phyloP scores from a whole-genome alignment of 2,113 vertebrate species.

The Sprattus sprattus region DNA sequence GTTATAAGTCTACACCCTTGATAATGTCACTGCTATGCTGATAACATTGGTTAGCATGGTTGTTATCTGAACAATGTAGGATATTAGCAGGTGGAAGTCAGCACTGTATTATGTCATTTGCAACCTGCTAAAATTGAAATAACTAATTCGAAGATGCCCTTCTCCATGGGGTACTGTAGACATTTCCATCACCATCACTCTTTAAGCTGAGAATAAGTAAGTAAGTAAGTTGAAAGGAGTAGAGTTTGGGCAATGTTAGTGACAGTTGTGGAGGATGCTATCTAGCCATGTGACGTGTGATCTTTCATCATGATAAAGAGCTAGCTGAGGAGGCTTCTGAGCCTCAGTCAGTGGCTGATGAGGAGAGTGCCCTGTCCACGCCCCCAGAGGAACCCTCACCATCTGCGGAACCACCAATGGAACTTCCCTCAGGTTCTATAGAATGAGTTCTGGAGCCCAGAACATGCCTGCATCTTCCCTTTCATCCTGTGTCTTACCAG shows the following conservation, averaged over 20 bases:
- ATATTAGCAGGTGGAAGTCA: background rate
- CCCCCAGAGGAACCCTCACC: conserved; percentile 34
- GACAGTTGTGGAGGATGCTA: background rate
- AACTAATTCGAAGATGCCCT: background rate
- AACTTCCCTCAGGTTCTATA: conserved; percentile 55
- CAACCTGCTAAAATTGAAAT: background rate
- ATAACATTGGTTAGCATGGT: background rate
- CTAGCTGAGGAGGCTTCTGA: conserved; percentile 31
- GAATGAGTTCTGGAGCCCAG: background rate
- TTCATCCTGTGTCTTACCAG: background rate
- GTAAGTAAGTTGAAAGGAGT: background rate
- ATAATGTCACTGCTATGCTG: background rate
- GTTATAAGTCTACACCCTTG: background rate
- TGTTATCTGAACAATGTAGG: background rate
- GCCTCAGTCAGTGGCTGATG: conserved; percentile 32
- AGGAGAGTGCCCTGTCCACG: conserved; percentile 34
- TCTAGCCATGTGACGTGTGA: background rate
- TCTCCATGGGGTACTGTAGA: background rate
- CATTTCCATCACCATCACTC: background rate
- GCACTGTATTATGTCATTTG: background rate
- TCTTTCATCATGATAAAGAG: conserved; percentile 40
- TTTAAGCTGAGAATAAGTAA: background rate
- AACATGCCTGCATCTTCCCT: background rate
- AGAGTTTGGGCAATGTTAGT: background rate
- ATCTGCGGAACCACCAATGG: conserved; percentile 37